Conservation (phyloP, 1,140 invertebrate genomes). For the Drosophila pruinosa region DNA sequence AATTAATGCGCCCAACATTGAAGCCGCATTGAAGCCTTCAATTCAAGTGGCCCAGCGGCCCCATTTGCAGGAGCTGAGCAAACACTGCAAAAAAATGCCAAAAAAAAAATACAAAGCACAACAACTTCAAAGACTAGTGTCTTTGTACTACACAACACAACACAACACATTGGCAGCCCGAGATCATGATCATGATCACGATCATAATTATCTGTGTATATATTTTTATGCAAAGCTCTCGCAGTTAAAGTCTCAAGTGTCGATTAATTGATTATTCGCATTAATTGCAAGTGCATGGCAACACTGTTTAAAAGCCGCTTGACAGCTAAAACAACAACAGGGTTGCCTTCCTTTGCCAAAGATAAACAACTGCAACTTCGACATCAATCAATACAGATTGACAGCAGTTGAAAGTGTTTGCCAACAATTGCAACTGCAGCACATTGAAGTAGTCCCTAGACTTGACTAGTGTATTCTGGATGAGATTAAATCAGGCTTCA, state of each 20-base stretch:
- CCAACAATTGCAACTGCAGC: background rate
- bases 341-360: no score
- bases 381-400: background rate
- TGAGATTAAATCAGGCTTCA: no score
- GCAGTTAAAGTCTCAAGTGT: background rate
- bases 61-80: conserved; percentile 64
- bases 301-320: background rate
- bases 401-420: background rate
- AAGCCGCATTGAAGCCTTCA: conserved; percentile 59
- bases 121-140: background rate
- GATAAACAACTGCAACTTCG: background rate
- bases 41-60: conserved; percentile 54
- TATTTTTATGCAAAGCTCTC: background rate
- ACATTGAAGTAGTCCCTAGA: background rate
- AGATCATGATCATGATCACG: conserved; percentile 25
- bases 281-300: conserved; percentile 1
- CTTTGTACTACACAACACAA: background rate
- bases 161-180: conserved; percentile 10
- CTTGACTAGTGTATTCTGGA: no score
- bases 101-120: background rate
- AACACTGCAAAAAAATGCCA: conserved; percentile 41
- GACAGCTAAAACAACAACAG: no score
- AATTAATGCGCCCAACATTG: conserved; percentile 39
- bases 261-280: background rate
- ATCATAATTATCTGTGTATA: background rate